These are phyloP conservation scores for Taxidea taxus DNA, from an alignment of 2,113 vertebrate species.

Conservation along the genomic window DNA sequence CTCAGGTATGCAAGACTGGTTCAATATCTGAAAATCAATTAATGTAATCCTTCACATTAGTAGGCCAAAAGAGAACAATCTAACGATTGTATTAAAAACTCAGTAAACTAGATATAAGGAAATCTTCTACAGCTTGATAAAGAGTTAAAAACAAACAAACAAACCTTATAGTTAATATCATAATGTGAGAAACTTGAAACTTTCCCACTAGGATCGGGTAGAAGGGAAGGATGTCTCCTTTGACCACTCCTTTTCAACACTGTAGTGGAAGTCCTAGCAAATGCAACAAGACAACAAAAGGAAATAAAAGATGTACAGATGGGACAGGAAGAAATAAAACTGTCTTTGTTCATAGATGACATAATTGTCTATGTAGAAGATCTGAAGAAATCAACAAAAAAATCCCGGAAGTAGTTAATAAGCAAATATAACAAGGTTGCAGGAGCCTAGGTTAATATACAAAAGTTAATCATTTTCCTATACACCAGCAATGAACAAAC, in stretches of 20 bases:
- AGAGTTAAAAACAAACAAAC: background rate
- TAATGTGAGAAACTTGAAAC: background rate
- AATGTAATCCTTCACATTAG: background rate
- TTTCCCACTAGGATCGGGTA: background rate
- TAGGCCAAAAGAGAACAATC: background rate
- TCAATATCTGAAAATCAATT: background rate
- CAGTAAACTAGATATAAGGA: background rate
- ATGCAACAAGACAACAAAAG: background rate
- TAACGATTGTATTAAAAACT: background rate
- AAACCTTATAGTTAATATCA: background rate
- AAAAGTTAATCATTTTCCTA: background rate
- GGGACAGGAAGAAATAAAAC: background rate
- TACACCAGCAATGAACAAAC: background rate
- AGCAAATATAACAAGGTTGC: background rate
- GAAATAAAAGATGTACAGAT: background rate
- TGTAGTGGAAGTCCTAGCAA: background rate
- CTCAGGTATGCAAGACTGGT: background rate
- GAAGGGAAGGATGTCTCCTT: background rate
- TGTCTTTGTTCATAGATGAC: background rate
- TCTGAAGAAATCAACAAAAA: background rate
- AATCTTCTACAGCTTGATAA: background rate
- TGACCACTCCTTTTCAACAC: background rate
- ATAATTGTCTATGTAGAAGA: background rate
- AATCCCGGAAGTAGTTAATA: background rate
- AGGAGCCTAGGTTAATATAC: background rate